Evolutionary conservation across 1,140 invertebrate species (phyloP), one percentile per base, ranked within the genome.

Genomic region (Hylaeus volcanicus): DNA sequence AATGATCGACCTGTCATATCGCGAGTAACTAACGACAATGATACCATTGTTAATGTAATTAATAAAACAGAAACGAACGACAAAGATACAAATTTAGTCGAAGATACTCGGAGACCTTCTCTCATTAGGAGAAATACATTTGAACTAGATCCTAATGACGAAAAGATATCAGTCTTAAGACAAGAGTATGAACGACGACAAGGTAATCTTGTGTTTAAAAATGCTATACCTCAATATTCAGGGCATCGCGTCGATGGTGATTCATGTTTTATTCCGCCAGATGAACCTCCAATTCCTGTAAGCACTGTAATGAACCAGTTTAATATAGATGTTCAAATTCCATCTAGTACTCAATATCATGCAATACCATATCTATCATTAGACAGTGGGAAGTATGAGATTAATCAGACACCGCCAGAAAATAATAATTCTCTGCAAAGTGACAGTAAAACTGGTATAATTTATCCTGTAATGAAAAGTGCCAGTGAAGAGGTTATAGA

Each of bases 181-280:
- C 93, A 95, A 74, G 95, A 94, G 70, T 94, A 95, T 73, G 95
- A 96, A 86, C 92, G 94, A 58, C 92, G 94, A 39, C 95, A 96
- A 79, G 95, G 95, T 12, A 93, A 90, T 70, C 88, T 95, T 4
- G 87, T 95, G 48, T 95, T 95, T 88, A 92, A 95, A 86, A 94
- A 93, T 74, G 94, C 94, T 41, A 95, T 95, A 79, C 95, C 94
- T 37, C 95, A 96, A 77, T 95, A 95, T 56, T 95, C 92, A 45
- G 93, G 92, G 76, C 94, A 94, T 75, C 89, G 91, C 12, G 89
- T 93, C 1, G 94, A 94, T 12, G 92, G 90, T 48, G 79, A 92
- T 86, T 86, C 89, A 15, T 89, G 82, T 45, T 84, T 83, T 12
- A 72, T 69, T 70, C 63, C 71, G 70, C 55, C 85, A 1, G 71